Evolutionary conservation across 2,113 vertebrate genomes (phyloP), one percentile per base, ranked within the genome.

Genomic region (Uropsilus gracilis): DNA sequence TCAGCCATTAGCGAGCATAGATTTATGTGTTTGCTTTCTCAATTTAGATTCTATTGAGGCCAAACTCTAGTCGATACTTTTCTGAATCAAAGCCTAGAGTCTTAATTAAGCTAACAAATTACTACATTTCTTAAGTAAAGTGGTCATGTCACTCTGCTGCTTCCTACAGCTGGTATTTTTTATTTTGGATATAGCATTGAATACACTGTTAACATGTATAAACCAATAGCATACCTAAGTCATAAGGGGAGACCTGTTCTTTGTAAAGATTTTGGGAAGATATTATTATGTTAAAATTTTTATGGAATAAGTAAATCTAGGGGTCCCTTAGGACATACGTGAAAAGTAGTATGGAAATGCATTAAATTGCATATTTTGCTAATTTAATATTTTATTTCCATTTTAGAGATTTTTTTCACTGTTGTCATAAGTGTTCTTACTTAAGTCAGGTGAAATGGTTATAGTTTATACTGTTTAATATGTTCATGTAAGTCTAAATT

Each of bases 71-170:
- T 82, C 10, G 90, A 75, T 16, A 78, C 14, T 94, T 89, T 87
- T 69, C 48, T 64, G n/a, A 85, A 85, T 28, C 34, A 90, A 80
- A 86, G 26, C 48, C 42, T 92, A 77, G 59, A 71, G 13, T 82
- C 88, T 84, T 92, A 69, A 76, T 92, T 92, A 94, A 92, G 46
- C 37, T 95, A 82, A 90, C 37, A 95, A 81, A 77, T 82, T 30
- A 30, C 37, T 89, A 82, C 1, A 48, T 14, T 48, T 89, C 64
- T 90, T 92, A 89, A 84, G 34, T 50, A 22, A 89, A 73, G n/a
- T 82, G 44, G 10, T 73, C 77, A 85, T 77, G 42, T 66, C 8
- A 73, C n/a, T 69, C 17, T 34, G 14, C 24, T 66, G 0, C 71
- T 39, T 89, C 39, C 5, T 69, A 20, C 37, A 86, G 26, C 26